phyloP scores from a whole-genome alignment of 2,797 vertebrate genomes.

The Tauraco hartlaubi region DNA sequence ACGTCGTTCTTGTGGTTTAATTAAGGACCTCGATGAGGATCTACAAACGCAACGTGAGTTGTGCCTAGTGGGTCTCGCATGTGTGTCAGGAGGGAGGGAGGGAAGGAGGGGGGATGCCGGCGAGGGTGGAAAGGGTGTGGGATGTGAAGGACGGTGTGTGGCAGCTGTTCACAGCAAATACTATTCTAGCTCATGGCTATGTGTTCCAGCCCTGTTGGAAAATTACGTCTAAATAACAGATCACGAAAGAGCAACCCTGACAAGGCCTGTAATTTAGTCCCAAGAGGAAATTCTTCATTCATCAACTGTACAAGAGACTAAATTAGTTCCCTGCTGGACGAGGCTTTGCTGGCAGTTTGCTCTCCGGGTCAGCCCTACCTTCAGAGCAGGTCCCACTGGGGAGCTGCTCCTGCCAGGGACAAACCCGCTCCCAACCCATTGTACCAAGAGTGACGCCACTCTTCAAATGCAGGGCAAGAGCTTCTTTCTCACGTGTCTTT shows the following conservation, averaged over 20 bases:
- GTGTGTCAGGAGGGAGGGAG: constrained; percentile 5
- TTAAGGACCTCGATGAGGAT: constrained; percentile 76
- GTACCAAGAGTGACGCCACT: neutral
- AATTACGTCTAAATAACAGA: constrained; percentile 90
- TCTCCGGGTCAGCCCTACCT: constrained; percentile 61
- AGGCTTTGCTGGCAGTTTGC: constrained; percentile 73
- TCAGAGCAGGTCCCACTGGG: constrained; percentile 43
- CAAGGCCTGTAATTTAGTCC: constrained; percentile 87
- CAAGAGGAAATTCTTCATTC: constrained; percentile 89
- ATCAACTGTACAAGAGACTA: constrained; percentile 81
- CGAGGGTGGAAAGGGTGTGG: constrained; percentile 52
- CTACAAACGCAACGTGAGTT: neutral
- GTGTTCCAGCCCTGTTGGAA: constrained; percentile 82
- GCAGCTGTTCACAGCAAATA: constrained; percentile 80
- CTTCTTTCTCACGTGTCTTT: neutral
- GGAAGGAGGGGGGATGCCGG: neutral
- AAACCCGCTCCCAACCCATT: neutral
- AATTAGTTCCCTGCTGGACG: constrained; percentile 81
- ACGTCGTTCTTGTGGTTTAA: constrained; percentile 78
- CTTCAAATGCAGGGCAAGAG: neutral
- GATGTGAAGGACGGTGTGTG: constrained; percentile 68
- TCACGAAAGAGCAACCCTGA: constrained; percentile 82
- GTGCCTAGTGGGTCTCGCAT: constrained; percentile 43
- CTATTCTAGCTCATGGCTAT: constrained; percentile 81
- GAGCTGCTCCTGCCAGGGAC: neutral